phyloP scores from a whole-genome alignment of 2,797 vertebrate species.

The Podarcis lilfordi region DNA sequence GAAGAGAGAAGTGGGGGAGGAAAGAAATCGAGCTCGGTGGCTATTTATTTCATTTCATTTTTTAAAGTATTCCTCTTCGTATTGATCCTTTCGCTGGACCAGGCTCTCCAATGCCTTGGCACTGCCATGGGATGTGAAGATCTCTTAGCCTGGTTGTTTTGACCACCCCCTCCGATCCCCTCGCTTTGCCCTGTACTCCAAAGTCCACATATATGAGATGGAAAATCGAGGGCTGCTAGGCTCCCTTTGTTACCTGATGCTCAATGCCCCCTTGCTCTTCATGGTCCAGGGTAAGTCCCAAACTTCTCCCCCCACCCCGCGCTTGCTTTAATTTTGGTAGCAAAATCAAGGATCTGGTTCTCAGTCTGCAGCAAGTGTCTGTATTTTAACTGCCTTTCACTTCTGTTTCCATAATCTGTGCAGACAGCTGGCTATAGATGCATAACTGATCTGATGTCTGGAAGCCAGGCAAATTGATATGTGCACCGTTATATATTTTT shows the following conservation, averaged over 20 bases:
- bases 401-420: background rate
- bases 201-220: slow-evolving; percentile 83
- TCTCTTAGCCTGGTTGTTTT: slow-evolving; percentile 51
- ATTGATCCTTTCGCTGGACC: slow-evolving; percentile 10
- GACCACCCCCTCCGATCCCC: background rate
- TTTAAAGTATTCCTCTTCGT: background rate
- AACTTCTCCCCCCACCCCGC: slow-evolving; percentile 15
- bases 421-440: background rate
- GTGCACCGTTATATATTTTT: background rate
- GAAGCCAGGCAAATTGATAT: background rate
- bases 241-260: slow-evolving; percentile 85
- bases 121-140: slow-evolving; percentile 58
- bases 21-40: slow-evolving; percentile 43
- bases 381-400: background rate
- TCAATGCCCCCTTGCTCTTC: slow-evolving; percentile 81
- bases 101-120: background rate
- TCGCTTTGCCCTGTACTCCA: slow-evolving; percentile 15
- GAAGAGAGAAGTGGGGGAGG: background rate
- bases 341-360: background rate
- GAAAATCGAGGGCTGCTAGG: slow-evolving; percentile 81
- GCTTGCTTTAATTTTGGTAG: background rate
- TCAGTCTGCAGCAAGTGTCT: background rate
- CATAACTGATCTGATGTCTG: too few species aligned
- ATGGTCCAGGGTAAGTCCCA: slow-evolving; percentile 83
- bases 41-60: slow-evolving; percentile 44